A percentile compares a stretch with the other conserved stretches of the same genome.
Conservation (phyloP, 2,797 vertebrate genomes). For the Gymnoscopelus braueri region DNA sequence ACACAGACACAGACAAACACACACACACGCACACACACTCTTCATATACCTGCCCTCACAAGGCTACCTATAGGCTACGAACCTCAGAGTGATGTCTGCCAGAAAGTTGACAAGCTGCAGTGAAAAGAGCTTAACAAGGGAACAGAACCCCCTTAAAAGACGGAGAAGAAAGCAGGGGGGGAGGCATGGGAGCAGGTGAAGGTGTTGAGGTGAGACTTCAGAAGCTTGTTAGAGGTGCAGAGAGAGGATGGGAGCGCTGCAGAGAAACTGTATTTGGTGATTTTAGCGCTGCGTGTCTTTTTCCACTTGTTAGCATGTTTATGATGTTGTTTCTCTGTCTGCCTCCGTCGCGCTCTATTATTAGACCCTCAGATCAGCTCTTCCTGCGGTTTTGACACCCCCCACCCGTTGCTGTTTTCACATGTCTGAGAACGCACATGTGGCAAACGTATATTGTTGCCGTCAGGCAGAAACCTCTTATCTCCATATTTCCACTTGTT, state of each 20-base stretch:
- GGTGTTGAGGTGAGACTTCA: slow-evolving; percentile 69
- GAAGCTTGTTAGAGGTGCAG: slow-evolving; percentile 68
- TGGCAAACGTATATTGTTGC: no score
- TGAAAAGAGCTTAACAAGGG: slow-evolving; percentile 65
- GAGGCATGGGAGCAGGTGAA: slow-evolving; percentile 45
- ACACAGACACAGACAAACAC: slow-evolving; percentile 55
- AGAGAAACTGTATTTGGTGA: slow-evolving; percentile 53
- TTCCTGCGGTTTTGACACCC: slow-evolving; percentile 72
- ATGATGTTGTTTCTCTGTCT: slow-evolving; percentile 75
- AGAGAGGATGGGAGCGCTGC: slow-evolving; percentile 61
- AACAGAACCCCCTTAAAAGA: slow-evolving; percentile 50
- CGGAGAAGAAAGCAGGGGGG: slow-evolving; percentile 54
- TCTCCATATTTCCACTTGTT: no score
- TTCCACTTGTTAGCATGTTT: slow-evolving; percentile 79
- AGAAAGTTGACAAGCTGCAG: slow-evolving; percentile 59
- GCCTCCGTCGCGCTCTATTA: slow-evolving; percentile 76
- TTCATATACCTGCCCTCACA: slow-evolving; percentile 20
- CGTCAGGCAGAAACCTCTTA: no score
- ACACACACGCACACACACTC: slow-evolving; percentile 51
- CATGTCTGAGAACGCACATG: slow-evolving; percentile 31
- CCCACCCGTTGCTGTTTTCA: slow-evolving; percentile 66
- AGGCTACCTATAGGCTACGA: not conserved
- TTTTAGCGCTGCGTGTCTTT: slow-evolving; percentile 73
- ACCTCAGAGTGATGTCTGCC: slow-evolving; percentile 76
- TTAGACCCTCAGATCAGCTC: slow-evolving; percentile 74